Evolutionary conservation across 2,797 vertebrate genomes (phyloP).

Genomic region (Peromyscus attwateri): DNA sequence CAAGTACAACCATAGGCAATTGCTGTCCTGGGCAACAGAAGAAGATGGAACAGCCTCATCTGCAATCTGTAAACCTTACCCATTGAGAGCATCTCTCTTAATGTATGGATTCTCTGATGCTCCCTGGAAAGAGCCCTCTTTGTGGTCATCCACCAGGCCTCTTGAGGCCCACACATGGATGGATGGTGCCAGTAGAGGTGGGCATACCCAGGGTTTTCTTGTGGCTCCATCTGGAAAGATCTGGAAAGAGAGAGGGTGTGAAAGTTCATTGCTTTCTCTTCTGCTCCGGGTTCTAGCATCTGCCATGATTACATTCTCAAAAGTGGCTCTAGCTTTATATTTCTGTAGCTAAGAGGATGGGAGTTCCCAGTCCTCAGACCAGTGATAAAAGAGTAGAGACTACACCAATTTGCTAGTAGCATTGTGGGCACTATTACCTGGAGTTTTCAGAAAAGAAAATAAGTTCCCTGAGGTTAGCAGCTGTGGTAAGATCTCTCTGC

Average conservation of each 20-base stretch:
- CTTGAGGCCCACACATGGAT: not conserved
- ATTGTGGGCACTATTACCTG: not conserved
- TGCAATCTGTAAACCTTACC: not conserved
- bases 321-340: not conserved
- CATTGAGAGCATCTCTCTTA: not conserved
- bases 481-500: not conserved
- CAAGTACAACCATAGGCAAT: not conserved
- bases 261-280: not conserved
- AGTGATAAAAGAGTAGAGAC: not conserved
- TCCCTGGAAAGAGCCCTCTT: not conserved
- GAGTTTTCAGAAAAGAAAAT: not conserved
- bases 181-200: not conserved
- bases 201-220: constrained; percentile 44
- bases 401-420: not conserved
- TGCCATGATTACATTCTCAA: not conserved
- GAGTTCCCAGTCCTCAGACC: not conserved
- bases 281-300: not conserved
- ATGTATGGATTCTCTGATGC: not conserved
- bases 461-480: not conserved
- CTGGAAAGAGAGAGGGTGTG: not conserved
- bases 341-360: not conserved
- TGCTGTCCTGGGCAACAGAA: not conserved
- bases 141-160: not conserved
- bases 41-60: not conserved
- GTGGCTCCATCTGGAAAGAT: not conserved